phyloP scores from a whole-genome alignment of 2,888 invertebrate species.

The Dynastes maya region DNA sequence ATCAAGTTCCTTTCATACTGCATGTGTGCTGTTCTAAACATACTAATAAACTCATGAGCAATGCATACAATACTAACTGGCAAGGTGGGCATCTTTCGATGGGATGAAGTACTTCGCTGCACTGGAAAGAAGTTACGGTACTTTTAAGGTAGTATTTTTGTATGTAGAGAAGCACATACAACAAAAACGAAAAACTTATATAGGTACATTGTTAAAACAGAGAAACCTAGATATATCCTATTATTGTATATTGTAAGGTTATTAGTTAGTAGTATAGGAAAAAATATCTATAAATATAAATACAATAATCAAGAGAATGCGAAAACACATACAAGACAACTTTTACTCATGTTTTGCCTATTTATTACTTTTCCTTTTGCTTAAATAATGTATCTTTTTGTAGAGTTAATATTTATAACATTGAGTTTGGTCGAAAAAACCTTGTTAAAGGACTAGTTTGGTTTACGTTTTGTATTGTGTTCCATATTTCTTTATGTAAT shows the following conservation, averaged over 20 bases:
- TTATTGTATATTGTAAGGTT: too few species aligned
- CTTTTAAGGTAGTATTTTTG: not conserved
- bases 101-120: constrained; percentile 3
- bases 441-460: constrained; percentile 67
- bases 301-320: constrained; percentile 62
- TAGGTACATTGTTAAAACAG: too few species aligned
- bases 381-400: constrained; percentile 46
- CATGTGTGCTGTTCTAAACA: not conserved
- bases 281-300: constrained; percentile 62
- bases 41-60: constrained; percentile 11
- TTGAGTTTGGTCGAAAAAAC: constrained; percentile 64
- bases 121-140: constrained; percentile 3
- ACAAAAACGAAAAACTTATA: not conserved
- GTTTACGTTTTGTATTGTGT: constrained; percentile 61
- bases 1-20: not conserved
- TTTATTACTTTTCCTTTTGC: constrained; percentile 23
- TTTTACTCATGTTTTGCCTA: constrained; percentile 45
- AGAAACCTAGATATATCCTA: too few species aligned
- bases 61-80: constrained; percentile 1
- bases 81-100: not conserved
- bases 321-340: constrained; percentile 58
- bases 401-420: constrained; percentile 47
- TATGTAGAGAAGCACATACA: not conserved
- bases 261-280: constrained; percentile 58
- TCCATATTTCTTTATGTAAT: constrained; percentile 14